These are phyloP conservation scores for Choloepus hoffmanni DNA, from an alignment of 2,113 vertebrate species.

Conservation along the genomic window DNA sequence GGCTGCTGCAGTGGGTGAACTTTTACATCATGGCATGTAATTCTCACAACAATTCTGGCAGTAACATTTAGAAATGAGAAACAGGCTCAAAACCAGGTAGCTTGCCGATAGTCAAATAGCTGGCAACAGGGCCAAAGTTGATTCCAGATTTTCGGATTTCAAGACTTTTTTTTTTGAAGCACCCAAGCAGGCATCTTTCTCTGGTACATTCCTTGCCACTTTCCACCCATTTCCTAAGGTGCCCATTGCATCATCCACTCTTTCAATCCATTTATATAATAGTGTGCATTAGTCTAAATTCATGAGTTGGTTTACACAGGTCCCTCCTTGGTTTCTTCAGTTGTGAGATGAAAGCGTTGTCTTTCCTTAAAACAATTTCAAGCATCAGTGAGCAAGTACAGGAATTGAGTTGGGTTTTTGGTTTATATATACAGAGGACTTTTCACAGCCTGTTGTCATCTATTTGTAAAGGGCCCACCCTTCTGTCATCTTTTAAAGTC, in stretches of 20 bases:
- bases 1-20: neutral
- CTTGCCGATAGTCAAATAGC: neutral
- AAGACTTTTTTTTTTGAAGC: slow-evolving; percentile 19
- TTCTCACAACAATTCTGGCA: neutral
- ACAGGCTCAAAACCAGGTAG: slow-evolving; percentile 5
- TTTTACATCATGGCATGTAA: neutral
- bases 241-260: neutral
- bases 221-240: slow-evolving; percentile 29
- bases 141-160: slow-evolving; percentile 22
- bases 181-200: neutral
- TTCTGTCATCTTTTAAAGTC: neutral
- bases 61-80: neutral
- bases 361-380: slow-evolving; percentile 75
- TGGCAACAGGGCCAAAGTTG: neutral
- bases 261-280: neutral
- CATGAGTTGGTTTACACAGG: slow-evolving; percentile 27
- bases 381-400: slow-evolving; percentile 58
- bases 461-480: neutral
- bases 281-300: slow-evolving; percentile 23
- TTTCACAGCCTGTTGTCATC: neutral
- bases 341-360: slow-evolving; percentile 64
- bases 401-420: slow-evolving; percentile 4
- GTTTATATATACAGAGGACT: slow-evolving; percentile 42
- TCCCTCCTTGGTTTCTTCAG: neutral
- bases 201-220: neutral